phyloP scores from a whole-genome alignment of 2,113 vertebrate genomes.

The Chloroceryle aenea region DNA sequence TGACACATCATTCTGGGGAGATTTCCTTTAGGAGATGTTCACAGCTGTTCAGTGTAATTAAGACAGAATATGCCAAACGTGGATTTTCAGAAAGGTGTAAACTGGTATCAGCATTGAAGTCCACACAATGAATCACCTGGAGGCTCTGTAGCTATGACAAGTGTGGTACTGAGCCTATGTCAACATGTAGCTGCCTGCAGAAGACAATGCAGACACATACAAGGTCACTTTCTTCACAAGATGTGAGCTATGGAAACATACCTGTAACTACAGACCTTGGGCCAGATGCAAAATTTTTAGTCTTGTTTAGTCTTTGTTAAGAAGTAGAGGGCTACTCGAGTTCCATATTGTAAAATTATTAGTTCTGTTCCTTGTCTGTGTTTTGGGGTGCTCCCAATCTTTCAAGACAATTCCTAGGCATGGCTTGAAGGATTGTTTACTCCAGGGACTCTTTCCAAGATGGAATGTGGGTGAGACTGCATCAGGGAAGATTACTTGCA shows the following conservation, averaged over 20 bases:
- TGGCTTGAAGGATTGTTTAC: neutral
- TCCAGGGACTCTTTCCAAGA: neutral
- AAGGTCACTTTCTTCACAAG: neutral
- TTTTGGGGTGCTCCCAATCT: neutral
- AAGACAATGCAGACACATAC: neutral
- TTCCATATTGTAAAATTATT: neutral
- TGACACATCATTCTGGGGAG: neutral
- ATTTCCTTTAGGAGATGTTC: slow-evolving; percentile 18
- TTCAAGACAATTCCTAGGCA: neutral
- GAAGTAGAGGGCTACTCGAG: neutral
- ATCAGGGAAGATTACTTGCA: neutral
- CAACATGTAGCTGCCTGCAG: neutral
- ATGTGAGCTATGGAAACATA: neutral
- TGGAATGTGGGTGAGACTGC: neutral
- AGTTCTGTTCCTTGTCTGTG: neutral
- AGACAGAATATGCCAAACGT: neutral
- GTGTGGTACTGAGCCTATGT: neutral
- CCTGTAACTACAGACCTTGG: neutral
- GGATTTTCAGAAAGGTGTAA: neutral
- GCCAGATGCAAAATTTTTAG: neutral
- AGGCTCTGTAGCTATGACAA: neutral
- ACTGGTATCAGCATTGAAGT: neutral
- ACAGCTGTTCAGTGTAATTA: neutral
- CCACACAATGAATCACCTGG: neutral
- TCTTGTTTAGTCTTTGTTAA: neutral